Base-by-base conservation (phyloP, 2,113 vertebrate species). In the Podarcis cretensis region DNA sequence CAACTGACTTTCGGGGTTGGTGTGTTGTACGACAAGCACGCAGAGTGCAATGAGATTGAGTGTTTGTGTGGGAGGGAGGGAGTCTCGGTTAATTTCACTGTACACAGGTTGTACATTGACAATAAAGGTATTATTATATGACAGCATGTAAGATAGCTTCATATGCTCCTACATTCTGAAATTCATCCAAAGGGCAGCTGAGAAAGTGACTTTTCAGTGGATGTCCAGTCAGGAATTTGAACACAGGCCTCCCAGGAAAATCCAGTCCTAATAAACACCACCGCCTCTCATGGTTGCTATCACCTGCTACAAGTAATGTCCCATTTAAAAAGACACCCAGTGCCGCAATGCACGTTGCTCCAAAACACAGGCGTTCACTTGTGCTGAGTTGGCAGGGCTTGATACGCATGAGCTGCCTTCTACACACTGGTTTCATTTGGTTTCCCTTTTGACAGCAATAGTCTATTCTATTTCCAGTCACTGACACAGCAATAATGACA, bases 391-490 rank as follows among this genome's bases (percentile, higher is more conserved):
- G 85, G 88, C 65, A 84, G 32, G 27, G 63, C 59, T 78, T 71
- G 65, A 92, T 59, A 84, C 0, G 0, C 35, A 73, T 65, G 69
- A 65, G 10, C 25, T 43, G 35, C 48, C 9, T 0, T 68, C 59
- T 63, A 14, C 32, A 63, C 27, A 87, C 16, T 21, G 59, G 40
- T 84, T 90, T 57, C 23, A 87, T 88, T 82, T 87, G 54, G 18
- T 23, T 92, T 27, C 83, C 32, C 69, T 89, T 0, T 0, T 27
- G 35, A 88, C 30, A 90, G 59, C 35, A 74, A 75, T 91, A 81
- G 83, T 89, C 84, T 82, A 89, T 90, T 25, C 40, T 74, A 74
- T 81, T 94, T 93, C 86, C 65, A 90, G 92, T 82, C 83, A 86
- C 0, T 78, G 73, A 84, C 75, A 78, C 59, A 84, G 68, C 66